phyloP scores from a whole-genome alignment of 1,140 invertebrate species.

The Cotesia vestalis region DNA sequence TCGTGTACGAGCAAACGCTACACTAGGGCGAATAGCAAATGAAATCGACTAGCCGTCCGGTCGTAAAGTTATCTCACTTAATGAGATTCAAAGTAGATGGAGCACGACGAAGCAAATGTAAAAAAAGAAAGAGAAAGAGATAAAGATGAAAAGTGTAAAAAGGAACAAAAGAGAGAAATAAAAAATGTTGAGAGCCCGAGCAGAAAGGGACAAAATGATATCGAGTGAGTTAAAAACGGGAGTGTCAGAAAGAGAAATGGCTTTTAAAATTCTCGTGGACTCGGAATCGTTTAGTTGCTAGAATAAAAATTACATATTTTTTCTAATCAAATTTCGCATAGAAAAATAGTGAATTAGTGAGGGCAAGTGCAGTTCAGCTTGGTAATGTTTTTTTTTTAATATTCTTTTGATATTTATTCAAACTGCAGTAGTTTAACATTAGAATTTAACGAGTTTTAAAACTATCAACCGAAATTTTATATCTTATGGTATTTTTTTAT shows the following conservation, averaged over 20 bases:
- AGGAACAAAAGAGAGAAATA: neutral
- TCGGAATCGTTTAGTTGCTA: neutral
- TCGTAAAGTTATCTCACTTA: conserved; percentile 37
- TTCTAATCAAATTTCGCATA: too few species aligned
- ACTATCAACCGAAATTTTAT: too few species aligned
- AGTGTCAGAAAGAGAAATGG: conserved; percentile 10
- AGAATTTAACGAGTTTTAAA: too few species aligned
- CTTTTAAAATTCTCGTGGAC: neutral
- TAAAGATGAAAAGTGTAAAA: conserved; percentile 10
- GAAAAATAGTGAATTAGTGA: too few species aligned
- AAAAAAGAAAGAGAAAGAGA: conserved; percentile 14
- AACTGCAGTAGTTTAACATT: too few species aligned
- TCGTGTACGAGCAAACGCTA: conserved; percentile 16
- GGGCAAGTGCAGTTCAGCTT: too few species aligned
- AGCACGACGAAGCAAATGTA: conserved; percentile 29
- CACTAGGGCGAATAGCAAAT: conserved; percentile 24
- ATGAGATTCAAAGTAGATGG: conserved; percentile 41
- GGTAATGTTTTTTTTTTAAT: too few species aligned
- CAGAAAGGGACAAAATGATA: neutral
- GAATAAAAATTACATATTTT: too few species aligned
- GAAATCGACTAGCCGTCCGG: conserved; percentile 30
- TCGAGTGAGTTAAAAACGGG: conserved; percentile 11
- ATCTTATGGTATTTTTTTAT: too few species aligned
- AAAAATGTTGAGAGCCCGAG: neutral
- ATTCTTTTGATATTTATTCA: too few species aligned